Base-by-base conservation (phyloP, 2,888 invertebrate species). In the Micropterix aruncella region DNA sequence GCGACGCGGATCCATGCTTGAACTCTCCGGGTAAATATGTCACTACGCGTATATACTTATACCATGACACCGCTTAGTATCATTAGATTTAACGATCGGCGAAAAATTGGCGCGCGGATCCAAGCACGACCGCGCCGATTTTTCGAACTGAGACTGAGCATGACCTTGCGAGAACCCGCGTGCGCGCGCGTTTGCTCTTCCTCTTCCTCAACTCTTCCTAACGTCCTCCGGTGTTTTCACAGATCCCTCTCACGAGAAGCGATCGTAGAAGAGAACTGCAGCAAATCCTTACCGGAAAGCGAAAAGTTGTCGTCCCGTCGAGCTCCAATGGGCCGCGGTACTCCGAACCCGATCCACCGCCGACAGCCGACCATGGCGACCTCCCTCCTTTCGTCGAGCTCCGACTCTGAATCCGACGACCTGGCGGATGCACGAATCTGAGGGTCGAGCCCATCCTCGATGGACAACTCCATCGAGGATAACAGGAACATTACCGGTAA, bases 1-100 rank as follows among this genome's bases (percentile, higher is more conserved):
- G 50, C 72, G 87, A 55, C 73, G 86, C 53, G 85, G 86, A 51
- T 88, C 88, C 42, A 83, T 88, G 83, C 70, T 88, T 60, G 88
- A 89, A 60, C 70, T 88, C 43, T 83, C 80, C 56, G 81, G 82
- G 83, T 83, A 68, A 62, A 79, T 73, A 51, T 53, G 40, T n/a
- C 12, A 2, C 38, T 38, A 18, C 15, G n/a, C n/a, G 27, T 44
- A 38, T 37, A 36, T 39, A 15, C 41, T 19, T 16, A 39, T n/a
- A n/a, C n/a, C n/a, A n/a, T n/a, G n/a, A n/a, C n/a, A n/a, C n/a
- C n/a, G n/a, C n/a, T n/a, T n/a, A n/a, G n/a, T n/a, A n/a, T n/a
- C n/a, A n/a, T n/a, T n/a, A 18, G 27, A 19, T 18, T 18, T 42
- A n/a, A n/a, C n/a, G n/a, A 16, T 44, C 19, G 19, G 40, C 40